phyloP scores from a whole-genome alignment of 2,797 vertebrate species.

The Otolemur crassicaudatus region DNA sequence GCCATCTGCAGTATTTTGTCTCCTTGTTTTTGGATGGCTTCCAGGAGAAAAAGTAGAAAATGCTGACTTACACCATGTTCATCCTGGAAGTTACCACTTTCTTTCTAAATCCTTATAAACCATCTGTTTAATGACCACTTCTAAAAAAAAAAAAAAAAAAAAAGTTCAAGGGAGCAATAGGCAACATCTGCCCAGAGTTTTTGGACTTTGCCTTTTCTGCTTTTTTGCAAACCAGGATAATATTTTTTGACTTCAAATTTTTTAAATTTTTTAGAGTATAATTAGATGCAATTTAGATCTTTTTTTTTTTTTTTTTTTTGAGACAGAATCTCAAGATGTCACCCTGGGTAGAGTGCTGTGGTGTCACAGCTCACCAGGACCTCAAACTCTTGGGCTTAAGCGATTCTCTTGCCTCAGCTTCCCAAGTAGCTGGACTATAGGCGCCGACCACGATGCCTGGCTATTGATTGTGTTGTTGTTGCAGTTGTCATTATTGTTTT shows the following conservation, averaged over 20 bases:
- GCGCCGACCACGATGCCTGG: no score
- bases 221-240: slow-evolving; percentile 39
- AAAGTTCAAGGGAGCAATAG: background rate
- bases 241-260: slow-evolving; percentile 37
- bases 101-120: slow-evolving; percentile 13
- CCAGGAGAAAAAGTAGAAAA: slow-evolving; percentile 42
- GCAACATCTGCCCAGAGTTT: slow-evolving; percentile 18
- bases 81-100: slow-evolving; percentile 58
- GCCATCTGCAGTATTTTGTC: background rate
- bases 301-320: no score
- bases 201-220: slow-evolving; percentile 6
- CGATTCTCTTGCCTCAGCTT: no score
- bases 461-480: no score
- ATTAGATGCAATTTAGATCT: background rate
- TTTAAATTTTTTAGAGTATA: background rate
- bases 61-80: slow-evolving; percentile 46
- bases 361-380: no score
- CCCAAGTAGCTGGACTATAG: no score
- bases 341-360: no score
- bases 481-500: no score
- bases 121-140: slow-evolving; percentile 63
- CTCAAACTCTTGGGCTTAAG: no score
- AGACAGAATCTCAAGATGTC: no score
- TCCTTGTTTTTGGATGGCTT: slow-evolving; percentile 44
- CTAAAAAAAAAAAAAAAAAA: background rate